Base-by-base conservation (phyloP, 2,797 vertebrate species). In the Cynopterus sphinx region DNA sequence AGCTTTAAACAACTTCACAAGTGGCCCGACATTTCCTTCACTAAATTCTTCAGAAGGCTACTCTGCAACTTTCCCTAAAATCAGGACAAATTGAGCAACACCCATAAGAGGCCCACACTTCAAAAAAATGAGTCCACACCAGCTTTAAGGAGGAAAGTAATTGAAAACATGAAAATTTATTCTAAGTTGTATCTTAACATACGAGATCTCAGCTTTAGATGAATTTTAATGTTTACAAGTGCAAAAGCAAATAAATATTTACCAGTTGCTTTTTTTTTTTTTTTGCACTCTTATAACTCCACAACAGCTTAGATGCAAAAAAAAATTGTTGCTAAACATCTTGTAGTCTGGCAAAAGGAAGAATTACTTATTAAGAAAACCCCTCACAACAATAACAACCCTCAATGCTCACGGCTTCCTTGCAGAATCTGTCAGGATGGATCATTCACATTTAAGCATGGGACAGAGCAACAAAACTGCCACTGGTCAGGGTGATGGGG, bases 201-300 rank as follows among this genome's bases (percentile, higher is more conserved):
- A 98, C 91, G 96, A 89, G 94, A 95, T 96, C 97, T 98, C 97
- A 98, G 97, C 97, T 98, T 98, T 97, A 97, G 97, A 98, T 98
- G 97, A 97, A 98, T 97, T 98, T 98, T 98, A 98, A 95, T 97
- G 96, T 97, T 98, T 98, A 97, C 96, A 97, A 97, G 79, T 96
- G 92, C 78, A 98, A 98, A 98, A 98, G 95, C 95, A 97, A 98
- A 98, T 97, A 98, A 98, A 97, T 97, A 98, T 78, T 91, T 71
- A 96, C 97, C 97, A 97, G 81, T 41, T 57, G 98, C 98, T 98
- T 98, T 96, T 97, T 96, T 11, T 46, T 96, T 97, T 97, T 98
- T 96, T 97, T 97, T 97, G 96, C 74, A 98, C 87, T 96, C 90
- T 84, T 97, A 81, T 79, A 97, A 97, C 86, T 97, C 85, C 74